Evolutionary conservation across 2,888 invertebrate genomes (phyloP), one percentile per base, ranked within the genome.

Genomic region (Apodemia hepburni): DNA sequence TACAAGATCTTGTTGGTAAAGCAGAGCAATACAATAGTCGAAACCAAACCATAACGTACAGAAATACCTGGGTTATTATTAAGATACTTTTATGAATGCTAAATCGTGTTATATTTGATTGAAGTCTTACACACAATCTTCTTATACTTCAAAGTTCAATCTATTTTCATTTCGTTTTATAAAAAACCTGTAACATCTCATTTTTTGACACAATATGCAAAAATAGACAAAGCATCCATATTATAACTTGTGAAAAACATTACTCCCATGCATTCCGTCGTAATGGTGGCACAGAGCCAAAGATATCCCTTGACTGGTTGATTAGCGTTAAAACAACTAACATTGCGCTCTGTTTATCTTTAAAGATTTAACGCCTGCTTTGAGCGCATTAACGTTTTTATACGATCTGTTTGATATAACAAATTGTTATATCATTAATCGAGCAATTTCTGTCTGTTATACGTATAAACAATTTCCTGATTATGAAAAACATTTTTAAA

Each of bases 211-310:
- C 45, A 60, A 61, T 33, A 66, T 61, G 59, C 62, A 62, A 62
- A 64, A 57, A 65, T 64, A 67, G 58, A 62, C 60, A 62, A 60
- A 61, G 57, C 62, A 60, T 58, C 60, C 60, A 59, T 58, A 18
- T n/a, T 38, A 60, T 7, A 54, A 15, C 27, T 27, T 38, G 54
- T 61, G 62, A 59, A 63, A 62, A 58, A 64, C 61, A 45, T 54
- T 54, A 54, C 54, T 54, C 27, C 27, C 64, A 51, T 51, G 8
- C 57, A 58, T 64, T 64, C 42, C 63, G 51, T 59, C 62, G 65
- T 63, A 27, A 54, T 33, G 60, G 29, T 69, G 70, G 69, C 70
- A 61, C 58, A 17, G 18, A 54, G 67, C 70, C 69, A 70, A 33
- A 42, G 61, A 64, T 62, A 62, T 58, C 61, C 62, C 64, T 65